phyloP scores from a whole-genome alignment of 1,140 invertebrate genomes.

The Panagrolaimus sp. region DNA sequence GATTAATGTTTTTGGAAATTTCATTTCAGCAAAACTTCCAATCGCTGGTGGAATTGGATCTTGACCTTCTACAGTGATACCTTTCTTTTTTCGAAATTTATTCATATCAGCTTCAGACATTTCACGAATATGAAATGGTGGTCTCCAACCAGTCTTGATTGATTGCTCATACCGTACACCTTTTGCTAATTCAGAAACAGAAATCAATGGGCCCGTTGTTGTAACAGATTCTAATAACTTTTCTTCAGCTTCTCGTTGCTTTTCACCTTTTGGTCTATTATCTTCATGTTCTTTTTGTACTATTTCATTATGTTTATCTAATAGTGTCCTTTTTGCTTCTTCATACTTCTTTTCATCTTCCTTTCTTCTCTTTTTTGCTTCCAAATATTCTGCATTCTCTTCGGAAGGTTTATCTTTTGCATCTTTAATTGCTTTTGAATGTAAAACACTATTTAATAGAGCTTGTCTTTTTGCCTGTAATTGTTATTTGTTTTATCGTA shows the following conservation, averaged over 20 bases:
- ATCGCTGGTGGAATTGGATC: constrained; percentile 78
- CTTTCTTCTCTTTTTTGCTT: constrained; percentile 36
- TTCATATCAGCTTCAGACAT: constrained; percentile 71
- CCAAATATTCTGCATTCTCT: constrained; percentile 42
- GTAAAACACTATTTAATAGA: constrained; percentile 43
- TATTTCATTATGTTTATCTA: constrained; percentile 55
- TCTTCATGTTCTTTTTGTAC: constrained; percentile 44
- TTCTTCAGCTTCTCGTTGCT: constrained; percentile 89
- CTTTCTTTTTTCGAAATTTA: constrained; percentile 71
- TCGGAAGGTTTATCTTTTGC: constrained; percentile 37
- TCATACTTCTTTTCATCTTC: constrained; percentile 54
- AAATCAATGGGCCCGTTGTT: constrained; percentile 74
- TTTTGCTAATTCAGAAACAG: constrained; percentile 87
- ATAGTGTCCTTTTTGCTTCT: constrained; percentile 53
- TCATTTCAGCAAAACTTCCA: constrained; percentile 84
- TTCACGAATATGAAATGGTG: constrained; percentile 72
- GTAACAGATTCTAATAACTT: constrained; percentile 94
- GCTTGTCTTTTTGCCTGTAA: constrained; percentile 46
- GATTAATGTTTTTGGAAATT: constrained; percentile 79
- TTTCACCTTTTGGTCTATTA: constrained; percentile 69
- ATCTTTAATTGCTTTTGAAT: constrained; percentile 20
- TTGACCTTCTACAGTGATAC: constrained; percentile 90
- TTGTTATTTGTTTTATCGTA: constrained; percentile 8
- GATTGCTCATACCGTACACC: constrained; percentile 94
- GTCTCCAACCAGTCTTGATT: constrained; percentile 88